Conservation (phyloP, 1,140 invertebrate genomes). For the Leptinotarsa undecemlineata region DNA sequence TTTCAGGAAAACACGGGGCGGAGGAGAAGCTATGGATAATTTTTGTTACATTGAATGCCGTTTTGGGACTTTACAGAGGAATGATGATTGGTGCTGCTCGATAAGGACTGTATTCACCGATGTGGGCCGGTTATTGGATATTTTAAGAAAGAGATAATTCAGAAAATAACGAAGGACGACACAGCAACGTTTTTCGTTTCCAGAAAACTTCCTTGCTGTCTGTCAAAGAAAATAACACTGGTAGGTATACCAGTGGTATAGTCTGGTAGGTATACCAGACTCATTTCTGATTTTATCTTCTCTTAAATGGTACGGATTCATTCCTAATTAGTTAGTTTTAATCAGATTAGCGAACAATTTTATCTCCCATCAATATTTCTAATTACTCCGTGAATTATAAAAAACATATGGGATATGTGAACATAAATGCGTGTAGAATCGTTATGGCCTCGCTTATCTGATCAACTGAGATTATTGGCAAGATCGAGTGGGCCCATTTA, state of each 20-base stretch:
- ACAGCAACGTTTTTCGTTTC: no score
- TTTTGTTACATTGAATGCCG: no score
- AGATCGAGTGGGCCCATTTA: background rate
- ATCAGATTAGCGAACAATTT: background rate
- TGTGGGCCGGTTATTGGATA: no score
- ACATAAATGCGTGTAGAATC: conserved; percentile 5
- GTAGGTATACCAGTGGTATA: background rate
- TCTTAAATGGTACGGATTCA: background rate
- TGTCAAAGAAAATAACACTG: no score
- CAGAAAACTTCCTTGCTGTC: no score
- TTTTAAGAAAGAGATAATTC: no score
- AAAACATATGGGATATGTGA: background rate
- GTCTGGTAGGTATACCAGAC: background rate
- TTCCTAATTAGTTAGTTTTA: background rate
- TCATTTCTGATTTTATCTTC: background rate
- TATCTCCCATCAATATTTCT: background rate
- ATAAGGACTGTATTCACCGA: no score
- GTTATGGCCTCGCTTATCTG: background rate
- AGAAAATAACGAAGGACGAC: no score
- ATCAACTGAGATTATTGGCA: conserved; percentile 8
- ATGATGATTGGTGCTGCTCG: no score
- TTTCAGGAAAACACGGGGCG: no score
- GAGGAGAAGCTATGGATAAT: no score
- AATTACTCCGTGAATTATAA: background rate
- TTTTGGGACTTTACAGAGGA: no score